A percentile compares a stretch with the other conserved stretches of the same genome.
Conservation (phyloP, 1,140 invertebrate species). For the Oreohelix idahoensis region DNA sequence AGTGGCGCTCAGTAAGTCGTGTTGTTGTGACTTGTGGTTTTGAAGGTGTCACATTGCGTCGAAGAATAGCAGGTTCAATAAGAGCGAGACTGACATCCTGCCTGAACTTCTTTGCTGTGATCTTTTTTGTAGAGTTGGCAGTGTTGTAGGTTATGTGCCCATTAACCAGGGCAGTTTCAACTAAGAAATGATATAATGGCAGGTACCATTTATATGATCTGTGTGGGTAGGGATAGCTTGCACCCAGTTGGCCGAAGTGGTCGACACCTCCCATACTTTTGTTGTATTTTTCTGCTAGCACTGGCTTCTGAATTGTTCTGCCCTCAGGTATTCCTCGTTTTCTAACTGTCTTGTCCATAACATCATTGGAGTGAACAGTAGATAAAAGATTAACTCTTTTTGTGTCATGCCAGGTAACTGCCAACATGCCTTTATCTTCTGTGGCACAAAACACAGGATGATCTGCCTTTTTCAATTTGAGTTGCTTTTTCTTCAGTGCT, state of each 20-base stretch:
- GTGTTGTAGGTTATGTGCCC: neutral
- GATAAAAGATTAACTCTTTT: no score
- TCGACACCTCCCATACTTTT: neutral
- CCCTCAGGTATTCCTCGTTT: no score
- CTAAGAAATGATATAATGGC: neutral
- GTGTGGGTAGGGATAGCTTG: no score
- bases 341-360: no score
- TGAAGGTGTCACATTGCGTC: neutral
- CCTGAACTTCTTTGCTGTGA: slow-evolving; percentile 2
- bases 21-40: neutral
- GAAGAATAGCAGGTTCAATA: neutral
- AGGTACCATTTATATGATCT: slow-evolving; percentile 1
- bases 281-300: neutral
- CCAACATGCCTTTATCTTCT: neutral
- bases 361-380: no score
- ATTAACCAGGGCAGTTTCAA: neutral
- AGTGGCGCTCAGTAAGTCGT: neutral
- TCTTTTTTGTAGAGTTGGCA: neutral
- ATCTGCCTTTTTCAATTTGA: no score
- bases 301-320: no score
- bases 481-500: no score
- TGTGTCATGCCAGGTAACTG: neutral
- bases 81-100: neutral
- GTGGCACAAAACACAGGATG: no score
- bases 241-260: slow-evolving; percentile 3